Conservation (phyloP, 2,113 vertebrate species). For the Corythornis vintsioides region DNA sequence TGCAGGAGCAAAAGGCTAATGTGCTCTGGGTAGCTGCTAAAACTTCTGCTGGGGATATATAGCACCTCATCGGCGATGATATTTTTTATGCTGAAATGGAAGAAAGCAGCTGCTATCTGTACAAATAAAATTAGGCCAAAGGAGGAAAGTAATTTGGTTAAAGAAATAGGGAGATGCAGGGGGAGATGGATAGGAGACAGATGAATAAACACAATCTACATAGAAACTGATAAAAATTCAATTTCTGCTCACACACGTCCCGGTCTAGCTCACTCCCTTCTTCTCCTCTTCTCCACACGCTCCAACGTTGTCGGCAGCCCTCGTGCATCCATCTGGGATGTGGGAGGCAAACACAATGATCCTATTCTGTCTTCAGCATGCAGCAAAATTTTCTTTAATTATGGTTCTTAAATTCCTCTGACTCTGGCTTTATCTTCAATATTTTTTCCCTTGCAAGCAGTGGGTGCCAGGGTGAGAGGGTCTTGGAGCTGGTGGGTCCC, state of each 20-base stretch:
- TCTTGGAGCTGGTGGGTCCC: fast-evolving
- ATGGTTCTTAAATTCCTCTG: background rate
- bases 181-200: conserved; percentile 67
- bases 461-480: background rate
- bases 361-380: conserved; percentile 12
- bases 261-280: conserved; percentile 52
- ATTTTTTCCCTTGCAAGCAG: background rate
- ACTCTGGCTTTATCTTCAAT: fast-evolving
- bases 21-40: background rate
- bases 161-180: conserved; percentile 59
- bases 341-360: conserved; percentile 72
- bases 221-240: conserved; percentile 61
- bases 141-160: conserved; percentile 69
- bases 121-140: conserved; percentile 71
- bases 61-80: conserved; percentile 28
- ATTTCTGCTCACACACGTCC: conserved; percentile 56
- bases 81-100: background rate
- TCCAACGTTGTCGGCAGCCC: conserved; percentile 22
- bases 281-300: conserved; percentile 40
- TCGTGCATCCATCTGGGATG: conserved; percentile 73
- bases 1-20: background rate
- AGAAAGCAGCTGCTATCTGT: conserved; percentile 66
- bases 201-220: conserved; percentile 72
- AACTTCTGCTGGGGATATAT: background rate
- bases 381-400: conserved; percentile 13